A percentile compares a stretch with the other conserved stretches of the same genome.
phyloP scores from a whole-genome alignment of 1,140 invertebrate genomes.

The Bombus confusus region DNA sequence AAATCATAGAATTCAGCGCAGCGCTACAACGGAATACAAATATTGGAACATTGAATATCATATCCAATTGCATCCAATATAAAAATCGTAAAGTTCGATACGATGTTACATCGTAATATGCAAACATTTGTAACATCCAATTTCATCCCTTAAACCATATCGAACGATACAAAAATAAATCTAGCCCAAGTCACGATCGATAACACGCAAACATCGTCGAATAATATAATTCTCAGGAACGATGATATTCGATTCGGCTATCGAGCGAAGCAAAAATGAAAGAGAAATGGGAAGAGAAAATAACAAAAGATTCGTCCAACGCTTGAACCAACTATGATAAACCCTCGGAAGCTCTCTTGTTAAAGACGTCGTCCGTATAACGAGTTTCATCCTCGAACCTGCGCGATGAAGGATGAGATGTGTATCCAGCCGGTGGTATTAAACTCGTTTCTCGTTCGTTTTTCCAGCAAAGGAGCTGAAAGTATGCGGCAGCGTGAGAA shows the following conservation, averaged over 20 bases:
- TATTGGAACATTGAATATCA: not conserved
- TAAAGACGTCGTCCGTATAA: not conserved
- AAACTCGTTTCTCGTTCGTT: conserved; percentile 39
- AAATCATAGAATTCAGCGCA: too few relatives aligned
- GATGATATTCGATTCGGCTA: too few relatives aligned
- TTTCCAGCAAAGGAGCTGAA: conserved; percentile 80
- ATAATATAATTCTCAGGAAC: too few relatives aligned
- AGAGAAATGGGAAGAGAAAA: not conserved
- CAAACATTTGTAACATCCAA: not conserved
- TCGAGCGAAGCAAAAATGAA: not conserved
- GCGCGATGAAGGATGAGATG: not conserved
- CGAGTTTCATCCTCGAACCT: not conserved
- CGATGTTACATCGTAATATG: not conserved
- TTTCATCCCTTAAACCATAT: too few relatives aligned
- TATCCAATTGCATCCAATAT: not conserved
- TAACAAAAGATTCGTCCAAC: not conserved
- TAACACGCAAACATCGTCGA: too few relatives aligned
- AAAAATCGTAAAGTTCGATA: not conserved
- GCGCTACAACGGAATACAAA: too few relatives aligned
- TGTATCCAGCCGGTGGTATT: not conserved
- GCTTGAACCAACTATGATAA: not conserved
- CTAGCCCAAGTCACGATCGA: too few relatives aligned
- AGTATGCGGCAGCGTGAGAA: conserved; percentile 79
- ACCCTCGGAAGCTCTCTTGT: not conserved
- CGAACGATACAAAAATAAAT: too few relatives aligned